Evolutionary conservation across 2,797 vertebrate species (phyloP).

Genomic region (Brachyrhaphis roseni): DNA sequence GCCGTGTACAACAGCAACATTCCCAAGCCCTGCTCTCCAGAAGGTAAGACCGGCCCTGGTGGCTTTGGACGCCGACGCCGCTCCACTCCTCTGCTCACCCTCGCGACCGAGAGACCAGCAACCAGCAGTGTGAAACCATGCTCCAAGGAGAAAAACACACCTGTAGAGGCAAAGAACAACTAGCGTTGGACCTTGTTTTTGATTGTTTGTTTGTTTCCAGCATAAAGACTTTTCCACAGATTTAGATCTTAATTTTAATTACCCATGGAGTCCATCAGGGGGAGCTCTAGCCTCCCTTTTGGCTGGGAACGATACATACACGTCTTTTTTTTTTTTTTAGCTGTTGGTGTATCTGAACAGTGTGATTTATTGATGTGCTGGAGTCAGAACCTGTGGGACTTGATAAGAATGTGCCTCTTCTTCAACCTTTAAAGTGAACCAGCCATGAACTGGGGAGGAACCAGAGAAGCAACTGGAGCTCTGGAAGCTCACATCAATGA

Average conservation of each 20-base stretch:
- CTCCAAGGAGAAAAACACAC: constrained; percentile 17
- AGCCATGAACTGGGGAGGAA: constrained; percentile 20
- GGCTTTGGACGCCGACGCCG: constrained; percentile 87
- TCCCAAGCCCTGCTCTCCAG: constrained; percentile 77
- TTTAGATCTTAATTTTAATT: constrained; percentile 21
- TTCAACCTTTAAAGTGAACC: constrained; percentile 57
- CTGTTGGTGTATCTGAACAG: constrained; percentile 28
- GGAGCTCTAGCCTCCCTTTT: constrained; percentile 24
- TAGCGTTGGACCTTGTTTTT: constrained; percentile 14
- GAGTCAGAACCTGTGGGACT: constrained; percentile 54
- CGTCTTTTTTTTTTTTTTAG: constrained; percentile 4
- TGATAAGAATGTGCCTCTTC: constrained; percentile 70
- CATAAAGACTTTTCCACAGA: constrained; percentile 42
- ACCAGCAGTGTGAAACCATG: constrained; percentile 18
- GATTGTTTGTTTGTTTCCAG: constrained; percentile 14
- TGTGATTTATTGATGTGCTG: constrained; percentile 48
- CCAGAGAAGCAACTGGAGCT: neutral
- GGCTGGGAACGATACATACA: constrained; percentile 32
- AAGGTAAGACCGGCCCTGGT: constrained; percentile 74
- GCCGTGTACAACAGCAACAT: constrained; percentile 76
- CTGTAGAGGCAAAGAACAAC: constrained; percentile 16
- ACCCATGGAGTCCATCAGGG: constrained; percentile 29
- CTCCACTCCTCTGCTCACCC: constrained; percentile 57
- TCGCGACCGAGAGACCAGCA: constrained; percentile 29
- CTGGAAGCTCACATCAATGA: neutral